Evolutionary conservation across 2,113 vertebrate species (phyloP), one percentile per base, ranked within the genome.

Genomic region (chimpanzee (Pan troglodytes)): DNA sequence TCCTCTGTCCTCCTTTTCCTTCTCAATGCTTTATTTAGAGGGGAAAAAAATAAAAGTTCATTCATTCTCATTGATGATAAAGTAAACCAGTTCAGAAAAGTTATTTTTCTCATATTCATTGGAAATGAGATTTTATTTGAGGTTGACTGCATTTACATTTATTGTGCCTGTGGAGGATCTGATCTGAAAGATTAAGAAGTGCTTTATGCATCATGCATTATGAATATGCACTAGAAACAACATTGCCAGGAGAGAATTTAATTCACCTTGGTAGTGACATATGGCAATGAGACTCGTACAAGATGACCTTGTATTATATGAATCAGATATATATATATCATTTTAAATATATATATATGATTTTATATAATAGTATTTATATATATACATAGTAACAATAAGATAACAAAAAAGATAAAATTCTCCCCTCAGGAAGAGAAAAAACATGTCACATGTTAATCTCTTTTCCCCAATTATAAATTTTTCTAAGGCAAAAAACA

Each of bases 81-180:
- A 95, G 16, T 87, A 96, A 96, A 50, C 35, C 12, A 80, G 32
- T 89, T 89, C 94, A 5, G 8, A 79, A 96, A 97, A 91, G 22
- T 32, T 83, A 68, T 96, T 96, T 98, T 95, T 97, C 86, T 94
- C 52, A 72, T 59, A 84, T 85, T 95, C 43, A 87, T 52, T 95
- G 73, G 48, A 97, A 95, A 95, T 87, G 68, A 82, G 64, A 94
- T 76, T 52, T 84, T 88, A 80, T 90, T 94, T 96, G 75, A 97
- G 38, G 45, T 73, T 83, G 48, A 57, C 83, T 80, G 35, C 73
- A 85, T 94, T 97, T 94, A 88, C 96, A 95, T 95, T 94, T 96
- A 80, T 48, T 75, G 57, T 95, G 70, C 89, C 76, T 89, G 27
- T 95, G 90, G 48, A 93, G 45, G 40, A 83, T 84, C 52, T 93